phyloP scores from a whole-genome alignment of 1,140 invertebrate genomes.

The Dendroctonus valens region DNA sequence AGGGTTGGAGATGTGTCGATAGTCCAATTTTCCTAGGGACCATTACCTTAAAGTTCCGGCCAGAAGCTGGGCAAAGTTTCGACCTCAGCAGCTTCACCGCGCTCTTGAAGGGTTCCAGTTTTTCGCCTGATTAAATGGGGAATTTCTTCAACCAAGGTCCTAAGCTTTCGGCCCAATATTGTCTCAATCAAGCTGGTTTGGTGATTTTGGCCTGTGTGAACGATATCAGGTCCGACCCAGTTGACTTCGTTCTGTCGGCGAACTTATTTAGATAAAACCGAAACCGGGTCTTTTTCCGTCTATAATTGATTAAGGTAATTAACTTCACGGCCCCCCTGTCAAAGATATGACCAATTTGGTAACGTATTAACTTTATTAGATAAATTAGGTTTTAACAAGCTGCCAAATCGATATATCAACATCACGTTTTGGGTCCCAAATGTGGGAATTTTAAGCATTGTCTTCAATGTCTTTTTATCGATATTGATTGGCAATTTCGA shows the following conservation, averaged over 20 bases:
- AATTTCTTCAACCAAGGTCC: no score
- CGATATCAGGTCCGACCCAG: neutral
- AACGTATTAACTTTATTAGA: constrained; percentile 27
- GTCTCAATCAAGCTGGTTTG: neutral
- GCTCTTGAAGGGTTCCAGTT: no score
- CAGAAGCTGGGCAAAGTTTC: no score
- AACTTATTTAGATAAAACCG: constrained; percentile 32
- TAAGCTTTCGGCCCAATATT: no score
- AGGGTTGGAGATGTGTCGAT: constrained; percentile 24
- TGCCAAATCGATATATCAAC: constrained; percentile 16
- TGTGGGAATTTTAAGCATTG: no score
- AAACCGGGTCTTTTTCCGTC: constrained; percentile 26
- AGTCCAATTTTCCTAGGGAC: constrained; percentile 6
- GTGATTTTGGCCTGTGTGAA: neutral
- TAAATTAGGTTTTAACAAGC: constrained; percentile 27
- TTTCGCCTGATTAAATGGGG: no score
- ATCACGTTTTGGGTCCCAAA: no score
- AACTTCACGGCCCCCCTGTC: constrained; percentile 25
- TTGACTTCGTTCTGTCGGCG: constrained; percentile 23
- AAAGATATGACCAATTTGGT: constrained; percentile 32
- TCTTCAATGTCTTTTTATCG: no score
- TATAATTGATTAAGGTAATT: constrained; percentile 34
- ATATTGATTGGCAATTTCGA: no score
- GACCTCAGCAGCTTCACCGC: no score
- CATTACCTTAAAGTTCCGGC: no score